A percentile compares a stretch with the other conserved stretches of the same genome.
Evolutionary conservation across 2,797 vertebrate genomes (phyloP).

Genomic region (Erithacus rubecula): DNA sequence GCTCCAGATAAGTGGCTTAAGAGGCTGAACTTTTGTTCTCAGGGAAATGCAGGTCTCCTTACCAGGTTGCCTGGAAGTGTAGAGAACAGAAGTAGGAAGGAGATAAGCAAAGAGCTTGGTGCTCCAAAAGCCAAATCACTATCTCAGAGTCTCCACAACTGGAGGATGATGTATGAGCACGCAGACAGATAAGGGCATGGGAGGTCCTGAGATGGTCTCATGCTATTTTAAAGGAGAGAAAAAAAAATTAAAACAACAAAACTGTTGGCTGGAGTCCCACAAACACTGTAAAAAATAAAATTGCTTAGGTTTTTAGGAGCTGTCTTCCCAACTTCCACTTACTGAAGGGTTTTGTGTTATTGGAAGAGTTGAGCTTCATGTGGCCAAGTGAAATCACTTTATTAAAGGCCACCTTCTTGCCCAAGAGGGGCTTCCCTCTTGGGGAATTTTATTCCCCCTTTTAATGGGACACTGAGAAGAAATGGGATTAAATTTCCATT

Average conservation of each 20-base stretch:
- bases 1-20: background rate
- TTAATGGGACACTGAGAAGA: background rate
- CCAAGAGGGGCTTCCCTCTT: background rate
- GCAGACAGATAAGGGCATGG: background rate
- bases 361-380: background rate
- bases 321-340: background rate
- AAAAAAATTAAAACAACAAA: background rate
- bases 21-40: background rate
- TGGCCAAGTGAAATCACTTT: background rate
- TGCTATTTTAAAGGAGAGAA: background rate
- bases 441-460: background rate
- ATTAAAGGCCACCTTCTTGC: background rate
- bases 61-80: background rate
- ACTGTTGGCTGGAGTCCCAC: background rate
- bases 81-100: background rate
- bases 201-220: background rate
- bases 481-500: background rate
- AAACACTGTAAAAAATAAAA: background rate
- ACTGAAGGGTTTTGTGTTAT: background rate
- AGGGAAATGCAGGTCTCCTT: background rate
- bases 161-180: conserved; percentile 28
- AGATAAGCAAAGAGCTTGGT: background rate
- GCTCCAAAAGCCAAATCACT: background rate
- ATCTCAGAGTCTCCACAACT: background rate
- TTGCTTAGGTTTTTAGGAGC: background rate